Percentiles rank a stretch among this genome's conserved stretches.
These are phyloP conservation scores for Holocentrus rufus DNA, from an alignment of 2,797 vertebrate genomes.

Conservation along the genomic window DNA sequence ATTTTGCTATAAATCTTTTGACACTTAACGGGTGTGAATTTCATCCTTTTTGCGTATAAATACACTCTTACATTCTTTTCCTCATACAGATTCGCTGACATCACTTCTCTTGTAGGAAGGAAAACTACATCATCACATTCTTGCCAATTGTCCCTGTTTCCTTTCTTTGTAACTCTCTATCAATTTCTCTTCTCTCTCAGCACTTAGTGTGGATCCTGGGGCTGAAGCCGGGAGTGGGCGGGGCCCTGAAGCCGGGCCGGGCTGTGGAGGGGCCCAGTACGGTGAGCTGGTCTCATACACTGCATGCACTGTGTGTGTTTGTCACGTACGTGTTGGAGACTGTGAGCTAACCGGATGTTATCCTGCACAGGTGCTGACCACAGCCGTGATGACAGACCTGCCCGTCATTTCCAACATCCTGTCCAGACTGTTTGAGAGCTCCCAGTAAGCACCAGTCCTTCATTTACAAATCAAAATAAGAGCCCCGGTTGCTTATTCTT, in stretches of 20 bases:
- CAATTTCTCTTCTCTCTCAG: constrained; percentile 74
- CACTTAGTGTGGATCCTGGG: constrained; percentile 99
- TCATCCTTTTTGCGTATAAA: background rate
- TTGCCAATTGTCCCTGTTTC: background rate
- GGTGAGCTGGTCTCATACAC: constrained; percentile 78
- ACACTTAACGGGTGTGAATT: no score
- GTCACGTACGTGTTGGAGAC: background rate
- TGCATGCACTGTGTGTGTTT: background rate
- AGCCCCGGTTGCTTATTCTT: background rate
- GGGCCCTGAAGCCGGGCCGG: constrained; percentile 95
- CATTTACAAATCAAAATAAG: background rate
- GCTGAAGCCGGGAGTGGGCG: constrained; percentile 93
- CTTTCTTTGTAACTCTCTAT: background rate
- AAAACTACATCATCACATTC: background rate
- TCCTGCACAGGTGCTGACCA: constrained; percentile 91
- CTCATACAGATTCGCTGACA: no score
- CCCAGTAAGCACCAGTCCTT: constrained; percentile 87
- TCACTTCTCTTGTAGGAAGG: no score
- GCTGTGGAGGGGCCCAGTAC: constrained; percentile 98
- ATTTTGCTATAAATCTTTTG: no score
- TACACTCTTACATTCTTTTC: background rate
- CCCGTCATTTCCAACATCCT: constrained; percentile 97
- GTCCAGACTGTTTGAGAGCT: constrained; percentile 98
- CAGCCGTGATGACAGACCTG: constrained; percentile 98
- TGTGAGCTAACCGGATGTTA: constrained; percentile 2